Evolutionary conservation across 1,140 invertebrate genomes (phyloP), one percentile per base, ranked within the genome.

Genomic region (Ooceraea biroi): DNA sequence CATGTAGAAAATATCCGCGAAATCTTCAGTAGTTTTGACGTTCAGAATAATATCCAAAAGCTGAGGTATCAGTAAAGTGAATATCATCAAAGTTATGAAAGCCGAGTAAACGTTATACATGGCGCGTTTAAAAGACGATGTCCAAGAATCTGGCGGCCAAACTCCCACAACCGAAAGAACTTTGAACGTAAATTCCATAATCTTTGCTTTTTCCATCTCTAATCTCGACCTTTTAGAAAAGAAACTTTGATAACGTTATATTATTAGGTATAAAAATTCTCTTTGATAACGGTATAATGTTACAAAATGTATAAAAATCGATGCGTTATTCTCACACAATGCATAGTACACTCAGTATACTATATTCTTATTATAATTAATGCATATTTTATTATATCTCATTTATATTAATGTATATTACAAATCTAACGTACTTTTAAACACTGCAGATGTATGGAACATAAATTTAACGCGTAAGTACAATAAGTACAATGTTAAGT

Each of bases 1-100:
- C 14, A 89, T 44, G 44, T 88, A 88, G 0, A 89, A 57, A 4
- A 60, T 82, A 0, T 88, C 84, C 5, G 87, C 60, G 11, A 88
- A 68, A 14, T 86, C 86, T 10, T 88, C 27, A 10, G 69, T 27
- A 11, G 72, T 78, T 3, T 25, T 19, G 3, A 86, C 71, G 3
- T 83, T 84, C 2, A 83, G 0, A 41, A 86, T 36, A 10, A 88
- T 19, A 25, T 86, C 68, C 12, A 88, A 17, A 22, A 88, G n/a
- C 55, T 89, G 84, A n/a, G 84, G n/a, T 1, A 77, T 2, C 19
- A 72, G 46, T 5, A 86, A 89, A 1, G 36, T 65, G 11, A 69
- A 65, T 17, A 89, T 4, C 8, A 65, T 5, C 0, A 57, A 46
- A n/a, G 58, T 68, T 8, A 68, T 0, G 7, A 55, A 61, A 11